Conservation (phyloP, 2,888 invertebrate species). For the Mycalesis mineus region DNA sequence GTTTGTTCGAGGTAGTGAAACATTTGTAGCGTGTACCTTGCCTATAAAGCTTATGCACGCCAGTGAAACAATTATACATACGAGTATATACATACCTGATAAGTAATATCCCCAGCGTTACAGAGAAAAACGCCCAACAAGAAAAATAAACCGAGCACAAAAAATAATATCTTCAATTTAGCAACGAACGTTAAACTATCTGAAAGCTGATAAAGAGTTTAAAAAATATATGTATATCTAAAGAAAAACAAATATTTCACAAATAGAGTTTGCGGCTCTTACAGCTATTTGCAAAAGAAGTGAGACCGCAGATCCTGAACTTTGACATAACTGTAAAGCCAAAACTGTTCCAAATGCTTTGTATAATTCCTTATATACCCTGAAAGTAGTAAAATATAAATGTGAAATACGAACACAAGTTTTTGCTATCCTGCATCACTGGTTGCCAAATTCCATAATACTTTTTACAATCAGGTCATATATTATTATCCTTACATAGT, state of each 20-base stretch:
- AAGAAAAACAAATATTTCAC: neutral
- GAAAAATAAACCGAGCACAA: constrained; percentile 56
- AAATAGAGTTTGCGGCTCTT: constrained; percentile 25
- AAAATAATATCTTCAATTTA: constrained; percentile 57
- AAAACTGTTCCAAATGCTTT: constrained; percentile 61
- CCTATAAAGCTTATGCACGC: too few species aligned
- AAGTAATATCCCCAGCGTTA: constrained; percentile 69
- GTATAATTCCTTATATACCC: constrained; percentile 59
- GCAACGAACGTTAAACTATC: constrained; percentile 51
- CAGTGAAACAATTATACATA: too few species aligned
- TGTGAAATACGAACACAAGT: too few species aligned
- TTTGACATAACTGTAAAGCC: constrained; percentile 58
- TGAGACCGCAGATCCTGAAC: constrained; percentile 57
- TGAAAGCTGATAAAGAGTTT: constrained; percentile 44
- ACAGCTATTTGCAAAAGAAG: constrained; percentile 50
- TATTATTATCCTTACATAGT: too few species aligned
- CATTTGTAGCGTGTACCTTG: too few species aligned
- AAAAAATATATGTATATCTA: neutral
- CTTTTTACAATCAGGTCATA: too few species aligned
- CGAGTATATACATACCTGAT: constrained; percentile 47
- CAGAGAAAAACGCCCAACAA: constrained; percentile 62
- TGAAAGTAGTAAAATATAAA: constrained; percentile 29
- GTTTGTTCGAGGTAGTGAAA: too few species aligned
- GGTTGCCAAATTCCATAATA: too few species aligned
- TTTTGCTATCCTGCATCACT: too few species aligned